Percentiles rank a stretch among this genome's conserved stretches.
These are phyloP conservation scores for Ptilodon capucinus DNA, from an alignment of 2,888 invertebrate genomes.

Conservation along the genomic window DNA sequence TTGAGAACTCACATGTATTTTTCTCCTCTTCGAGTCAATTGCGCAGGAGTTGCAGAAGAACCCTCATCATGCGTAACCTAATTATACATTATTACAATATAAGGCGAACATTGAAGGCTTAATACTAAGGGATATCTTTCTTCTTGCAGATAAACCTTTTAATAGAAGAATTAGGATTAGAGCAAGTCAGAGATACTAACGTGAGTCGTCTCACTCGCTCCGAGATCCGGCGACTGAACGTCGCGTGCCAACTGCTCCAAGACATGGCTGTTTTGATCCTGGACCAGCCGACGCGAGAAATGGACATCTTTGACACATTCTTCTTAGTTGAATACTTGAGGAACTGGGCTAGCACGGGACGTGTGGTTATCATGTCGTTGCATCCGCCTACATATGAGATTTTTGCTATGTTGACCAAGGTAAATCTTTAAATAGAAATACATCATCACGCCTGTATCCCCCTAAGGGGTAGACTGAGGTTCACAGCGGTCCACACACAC, in stretches of 20 bases:
- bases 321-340: constrained; percentile 96
- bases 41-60: no score
- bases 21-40: no score
- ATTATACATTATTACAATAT: no score
- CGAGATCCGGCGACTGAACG: constrained; percentile 92
- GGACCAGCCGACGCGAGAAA: constrained; percentile 93
- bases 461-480: no score
- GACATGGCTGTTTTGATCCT: constrained; percentile 93
- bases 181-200: constrained; percentile 93
- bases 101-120: no score
- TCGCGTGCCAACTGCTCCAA: constrained; percentile 93
- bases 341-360: constrained; percentile 92
- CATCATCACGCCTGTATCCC: no score
- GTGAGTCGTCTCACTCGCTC: constrained; percentile 93
- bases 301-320: constrained; percentile 98
- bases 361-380: constrained; percentile 94
- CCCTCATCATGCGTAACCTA: no score
- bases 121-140: neutral
- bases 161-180: constrained; percentile 95
- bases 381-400: constrained; percentile 98
- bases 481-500: no score
- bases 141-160: constrained; percentile 89
- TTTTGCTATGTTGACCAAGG: constrained; percentile 94
- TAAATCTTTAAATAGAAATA: constrained; percentile 30
- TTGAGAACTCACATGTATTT: no score